A percentile compares a stretch with the other conserved stretches of the same genome.
These are phyloP conservation scores for Montipora foliosa DNA, from an alignment of 64 coral and sea anemone species.

Conservation along the genomic window DNA sequence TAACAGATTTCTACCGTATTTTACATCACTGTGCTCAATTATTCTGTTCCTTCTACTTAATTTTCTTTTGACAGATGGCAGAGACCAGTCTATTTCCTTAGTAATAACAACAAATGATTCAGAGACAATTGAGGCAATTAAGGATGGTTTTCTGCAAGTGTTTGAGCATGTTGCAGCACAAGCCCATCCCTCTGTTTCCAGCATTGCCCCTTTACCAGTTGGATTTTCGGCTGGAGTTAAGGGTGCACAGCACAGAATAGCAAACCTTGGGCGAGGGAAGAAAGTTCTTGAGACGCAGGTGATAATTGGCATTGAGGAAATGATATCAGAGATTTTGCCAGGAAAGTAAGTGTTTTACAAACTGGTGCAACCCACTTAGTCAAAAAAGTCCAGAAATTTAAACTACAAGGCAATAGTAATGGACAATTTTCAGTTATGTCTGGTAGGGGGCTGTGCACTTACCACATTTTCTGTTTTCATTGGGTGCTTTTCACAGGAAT, in stretches of 20 bases:
- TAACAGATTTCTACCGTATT: not conserved
- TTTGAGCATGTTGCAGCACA: slow-evolving; percentile 85
- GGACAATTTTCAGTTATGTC: not conserved
- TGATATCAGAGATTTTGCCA: slow-evolving; percentile 84
- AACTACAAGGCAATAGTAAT: too few species aligned
- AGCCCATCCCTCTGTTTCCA: slow-evolving; percentile 57
- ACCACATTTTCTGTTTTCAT: too few species aligned
- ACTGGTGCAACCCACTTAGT: not conserved
- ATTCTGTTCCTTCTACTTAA: not conserved
- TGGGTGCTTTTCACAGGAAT: too few species aligned
- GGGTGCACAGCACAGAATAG: slow-evolving; percentile 83
- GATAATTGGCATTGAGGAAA: slow-evolving; percentile 84
- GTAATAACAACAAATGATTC: slow-evolving; percentile 69
- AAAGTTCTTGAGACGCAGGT: slow-evolving; percentile 81
- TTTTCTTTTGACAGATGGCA: slow-evolving; percentile 59
- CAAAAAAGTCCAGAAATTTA: too few species aligned
- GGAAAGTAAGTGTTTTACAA: slow-evolving; percentile 74
- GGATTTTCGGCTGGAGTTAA: slow-evolving; percentile 86
- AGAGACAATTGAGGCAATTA: slow-evolving; percentile 75
- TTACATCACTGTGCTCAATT: not conserved
- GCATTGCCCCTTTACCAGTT: slow-evolving; percentile 84
- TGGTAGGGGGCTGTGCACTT: too few species aligned
- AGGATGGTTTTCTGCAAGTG: slow-evolving; percentile 89
- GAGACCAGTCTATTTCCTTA: slow-evolving; percentile 76
- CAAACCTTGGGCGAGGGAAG: slow-evolving; percentile 66